Conservation (phyloP, 1,140 invertebrate genomes). For the Coptotermes formosanus region DNA sequence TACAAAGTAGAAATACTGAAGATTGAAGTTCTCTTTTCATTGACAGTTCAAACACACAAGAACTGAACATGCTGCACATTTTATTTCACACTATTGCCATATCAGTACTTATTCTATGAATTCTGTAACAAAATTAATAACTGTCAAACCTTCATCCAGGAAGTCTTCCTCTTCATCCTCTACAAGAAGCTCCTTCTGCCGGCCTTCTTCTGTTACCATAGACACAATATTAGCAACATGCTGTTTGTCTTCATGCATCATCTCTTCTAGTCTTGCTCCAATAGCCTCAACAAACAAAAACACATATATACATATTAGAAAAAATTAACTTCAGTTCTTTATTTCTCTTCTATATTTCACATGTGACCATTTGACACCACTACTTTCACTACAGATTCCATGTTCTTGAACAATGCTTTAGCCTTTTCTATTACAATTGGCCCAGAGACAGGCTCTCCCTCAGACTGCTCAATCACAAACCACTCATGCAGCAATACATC, state of each 20-base stretch:
- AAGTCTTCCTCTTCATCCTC: conserved; percentile 98
- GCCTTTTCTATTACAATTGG: too few relatives aligned
- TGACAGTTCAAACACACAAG: not conserved
- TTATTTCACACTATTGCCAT: not conserved
- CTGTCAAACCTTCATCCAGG: conserved; percentile 82
- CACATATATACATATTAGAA: not conserved
- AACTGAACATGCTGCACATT: not conserved
- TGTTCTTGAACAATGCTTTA: too few relatives aligned
- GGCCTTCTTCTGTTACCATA: conserved; percentile 76
- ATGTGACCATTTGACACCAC: too few relatives aligned
- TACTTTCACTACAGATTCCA: too few relatives aligned
- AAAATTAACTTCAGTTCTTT: too few relatives aligned
- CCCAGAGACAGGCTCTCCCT: too few relatives aligned
- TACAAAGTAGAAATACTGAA: too few relatives aligned
- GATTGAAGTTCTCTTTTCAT: too few relatives aligned
- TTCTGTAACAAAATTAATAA: conserved; percentile 8
- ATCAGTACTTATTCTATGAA: conserved; percentile 1
- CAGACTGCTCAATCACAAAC: too few relatives aligned
- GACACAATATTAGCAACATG: conserved; percentile 65
- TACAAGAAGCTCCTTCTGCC: conserved; percentile 78
- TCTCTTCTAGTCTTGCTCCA: conserved; percentile 82
- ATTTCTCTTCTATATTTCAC: too few relatives aligned
- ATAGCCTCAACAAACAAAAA: conserved; percentile 59
- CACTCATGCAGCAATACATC: too few relatives aligned
- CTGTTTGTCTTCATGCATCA: conserved; percentile 71